Conservation (phyloP, 2,113 vertebrate species). For the Pimephales promelas region DNA sequence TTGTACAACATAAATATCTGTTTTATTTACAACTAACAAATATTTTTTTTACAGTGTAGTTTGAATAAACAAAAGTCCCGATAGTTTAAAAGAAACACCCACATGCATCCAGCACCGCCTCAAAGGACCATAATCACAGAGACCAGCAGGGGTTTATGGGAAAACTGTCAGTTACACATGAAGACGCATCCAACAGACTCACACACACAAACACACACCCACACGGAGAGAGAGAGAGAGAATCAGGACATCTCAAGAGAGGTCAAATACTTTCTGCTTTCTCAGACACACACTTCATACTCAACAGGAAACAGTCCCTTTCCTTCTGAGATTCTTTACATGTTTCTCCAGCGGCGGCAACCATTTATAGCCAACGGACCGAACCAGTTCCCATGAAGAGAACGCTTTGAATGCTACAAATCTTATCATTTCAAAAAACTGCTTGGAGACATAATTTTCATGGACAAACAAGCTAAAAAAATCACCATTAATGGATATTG, state of each 20-base stretch:
- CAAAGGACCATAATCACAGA: background rate
- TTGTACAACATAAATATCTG: no score
- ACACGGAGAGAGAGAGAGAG: background rate
- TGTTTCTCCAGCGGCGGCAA: slow-evolving; percentile 61
- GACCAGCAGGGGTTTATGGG: background rate
- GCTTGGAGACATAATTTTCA: background rate
- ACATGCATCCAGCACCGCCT: no score
- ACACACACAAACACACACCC: background rate
- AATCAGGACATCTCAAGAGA: background rate
- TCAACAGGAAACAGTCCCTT: slow-evolving; percentile 67
- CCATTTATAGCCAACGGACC: slow-evolving; percentile 70
- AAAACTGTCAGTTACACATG: background rate
- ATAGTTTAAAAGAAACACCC: no score
- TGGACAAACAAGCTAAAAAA: slow-evolving; percentile 10
- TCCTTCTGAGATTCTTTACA: slow-evolving; percentile 68
- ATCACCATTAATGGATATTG: background rate
- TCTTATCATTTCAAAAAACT: slow-evolving; percentile 46
- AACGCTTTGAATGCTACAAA: slow-evolving; percentile 42
- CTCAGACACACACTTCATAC: slow-evolving; percentile 36
- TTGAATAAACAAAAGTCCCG: no score
- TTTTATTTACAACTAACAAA: no score
- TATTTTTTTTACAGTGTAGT: no score
- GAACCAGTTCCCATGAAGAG: slow-evolving; percentile 62
- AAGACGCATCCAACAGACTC: background rate
- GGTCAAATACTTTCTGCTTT: slow-evolving; percentile 38